Conservation (phyloP, 2,113 vertebrate species). For the Stercorarius parasiticus region DNA sequence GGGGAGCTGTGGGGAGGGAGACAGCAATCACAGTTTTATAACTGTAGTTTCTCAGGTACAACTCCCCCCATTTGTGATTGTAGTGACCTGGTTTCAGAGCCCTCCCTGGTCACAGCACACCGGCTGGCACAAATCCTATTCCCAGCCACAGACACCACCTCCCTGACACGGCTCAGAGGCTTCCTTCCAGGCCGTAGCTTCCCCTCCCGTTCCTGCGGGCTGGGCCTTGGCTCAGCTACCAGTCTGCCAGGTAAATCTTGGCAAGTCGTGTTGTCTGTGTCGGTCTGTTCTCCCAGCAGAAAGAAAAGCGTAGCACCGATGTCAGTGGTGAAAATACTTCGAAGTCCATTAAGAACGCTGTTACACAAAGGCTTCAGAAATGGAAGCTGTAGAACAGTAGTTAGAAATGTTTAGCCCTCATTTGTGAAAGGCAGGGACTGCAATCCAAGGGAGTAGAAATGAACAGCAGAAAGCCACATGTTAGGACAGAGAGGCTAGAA, state of each 20-base stretch:
- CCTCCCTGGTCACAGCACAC: neutral
- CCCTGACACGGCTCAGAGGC: neutral
- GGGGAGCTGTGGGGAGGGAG: neutral
- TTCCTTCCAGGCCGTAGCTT: neutral
- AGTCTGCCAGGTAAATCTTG: neutral
- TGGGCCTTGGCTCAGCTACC: neutral
- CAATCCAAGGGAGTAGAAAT: neutral
- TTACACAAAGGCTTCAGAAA: neutral
- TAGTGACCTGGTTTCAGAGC: neutral
- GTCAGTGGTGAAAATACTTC: neutral
- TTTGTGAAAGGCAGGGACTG: neutral
- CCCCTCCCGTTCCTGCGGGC: fast-evolving
- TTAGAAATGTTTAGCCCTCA: neutral
- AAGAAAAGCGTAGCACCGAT: neutral
- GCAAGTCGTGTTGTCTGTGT: too few species aligned
- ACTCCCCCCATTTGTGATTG: fast-evolving
- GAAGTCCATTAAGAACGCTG: neutral
- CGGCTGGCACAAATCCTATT: neutral
- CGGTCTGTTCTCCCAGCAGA: neutral
- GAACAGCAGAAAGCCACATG: neutral
- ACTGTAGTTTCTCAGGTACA: neutral
- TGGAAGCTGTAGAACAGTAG: neutral
- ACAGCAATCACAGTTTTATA: neutral
- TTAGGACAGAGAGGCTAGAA: neutral
- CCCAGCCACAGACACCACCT: neutral